Evolutionary conservation across 92 coral and sea anemone genomes (phyloP), one percentile per base, ranked within the genome.

Genomic region (Epizoanthus rinbou): DNA sequence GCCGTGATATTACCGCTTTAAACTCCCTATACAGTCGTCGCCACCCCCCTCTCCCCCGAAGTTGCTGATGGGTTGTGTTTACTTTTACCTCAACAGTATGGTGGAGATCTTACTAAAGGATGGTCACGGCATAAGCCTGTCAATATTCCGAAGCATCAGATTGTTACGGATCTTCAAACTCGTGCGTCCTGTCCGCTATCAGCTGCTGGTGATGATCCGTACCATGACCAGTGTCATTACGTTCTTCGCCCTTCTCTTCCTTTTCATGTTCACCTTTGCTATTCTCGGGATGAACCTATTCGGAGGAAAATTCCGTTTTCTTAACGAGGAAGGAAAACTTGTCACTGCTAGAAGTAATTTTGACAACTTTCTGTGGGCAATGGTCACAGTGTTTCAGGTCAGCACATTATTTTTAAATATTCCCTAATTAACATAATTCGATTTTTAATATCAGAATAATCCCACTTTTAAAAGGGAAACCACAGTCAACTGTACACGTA

Each of bases 341-440:
- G 92, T 94, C 50, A 70, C 84, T 35, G 89, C 87, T 6, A 86
- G 99, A 53, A 91, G 97, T 43, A 96, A 94, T 72, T 96, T 96
- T 75, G 99, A 96, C 74, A 86, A 83, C 69, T 96, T 96, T 58
- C 91, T 94, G 24, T 90, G 94, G 92, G 99, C 99, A 4, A 96
- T 96, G 99, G 85, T 96, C 21, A 84, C 99, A 18, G 95, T 96
- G 59, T 96, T 96, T 75, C 99, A 96, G 99, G 99, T 94, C 88
- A 10, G 85, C 15, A 25, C 23, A 68, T 47, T 9, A 47, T 31
- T 14, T 25, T 23, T 31, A 53, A 1, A 33, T 8, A 8, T 23
- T 18, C 57, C 6, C 43, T 59, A 35, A 3, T 21, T 19, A 59
- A 50, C 11, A 58, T 79, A 23, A 39, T 57, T 47, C 0, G 15